A percentile compares a stretch with the other conserved stretches of the same genome.
phyloP scores from a whole-genome alignment of 2,797 vertebrate genomes.

The Premnoplex brunnescens region DNA sequence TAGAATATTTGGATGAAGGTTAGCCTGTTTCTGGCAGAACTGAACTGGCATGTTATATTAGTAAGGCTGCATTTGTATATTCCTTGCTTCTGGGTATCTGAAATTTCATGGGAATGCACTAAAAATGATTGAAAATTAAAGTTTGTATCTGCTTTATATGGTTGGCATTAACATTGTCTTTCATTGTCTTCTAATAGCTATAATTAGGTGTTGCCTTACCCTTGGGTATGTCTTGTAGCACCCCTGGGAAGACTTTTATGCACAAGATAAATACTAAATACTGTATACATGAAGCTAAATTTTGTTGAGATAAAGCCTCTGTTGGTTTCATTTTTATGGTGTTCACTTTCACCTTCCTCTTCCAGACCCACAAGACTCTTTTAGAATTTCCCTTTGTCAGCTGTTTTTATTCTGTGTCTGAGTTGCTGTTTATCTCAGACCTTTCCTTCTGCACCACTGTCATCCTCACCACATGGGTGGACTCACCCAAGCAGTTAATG shows the following conservation, averaged over 20 bases:
- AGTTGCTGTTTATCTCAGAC: not conserved
- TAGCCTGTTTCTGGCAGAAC: not conserved
- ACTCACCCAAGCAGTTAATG: not conserved
- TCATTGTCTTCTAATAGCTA: conserved; percentile 24
- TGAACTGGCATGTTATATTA: not conserved
- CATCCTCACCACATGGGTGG: not conserved
- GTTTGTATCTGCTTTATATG: not conserved
- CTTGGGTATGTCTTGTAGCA: not conserved
- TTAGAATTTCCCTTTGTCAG: not conserved
- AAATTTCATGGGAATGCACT: conserved; percentile 25
- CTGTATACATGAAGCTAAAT: not conserved
- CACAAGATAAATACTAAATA: conserved; percentile 8
- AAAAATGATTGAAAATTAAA: conserved; percentile 46
- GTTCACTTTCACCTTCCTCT: not conserved
- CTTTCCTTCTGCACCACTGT: not conserved
- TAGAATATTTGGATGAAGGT: not conserved
- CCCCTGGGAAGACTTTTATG: conserved; percentile 15
- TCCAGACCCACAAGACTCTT: not conserved
- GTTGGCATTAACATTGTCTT: conserved; percentile 8
- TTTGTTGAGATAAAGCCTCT: conserved; percentile 18
- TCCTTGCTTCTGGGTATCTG: not conserved
- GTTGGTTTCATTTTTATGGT: not conserved
- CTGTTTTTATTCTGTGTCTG: not conserved
- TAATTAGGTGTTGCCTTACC: conserved; percentile 38
- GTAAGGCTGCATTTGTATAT: not conserved